These are phyloP conservation scores for Lanistes nyassanus DNA, from an alignment of 1,140 invertebrate species.

Conservation along the genomic window DNA sequence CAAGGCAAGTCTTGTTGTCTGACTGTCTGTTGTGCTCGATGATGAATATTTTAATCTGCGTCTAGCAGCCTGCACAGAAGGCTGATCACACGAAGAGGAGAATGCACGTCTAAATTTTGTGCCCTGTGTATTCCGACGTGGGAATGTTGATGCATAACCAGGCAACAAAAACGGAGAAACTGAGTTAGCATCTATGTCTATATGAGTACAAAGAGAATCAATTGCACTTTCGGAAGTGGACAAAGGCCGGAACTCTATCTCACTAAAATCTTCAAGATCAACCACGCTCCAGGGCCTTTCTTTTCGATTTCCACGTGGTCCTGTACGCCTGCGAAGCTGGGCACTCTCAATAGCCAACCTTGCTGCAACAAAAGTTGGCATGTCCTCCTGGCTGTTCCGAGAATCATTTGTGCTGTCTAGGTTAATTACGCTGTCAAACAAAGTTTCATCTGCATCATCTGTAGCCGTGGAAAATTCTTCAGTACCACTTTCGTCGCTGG, in stretches of 20 bases:
- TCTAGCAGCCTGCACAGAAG: slow-evolving; percentile 36
- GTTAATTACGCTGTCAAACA: slow-evolving; percentile 46
- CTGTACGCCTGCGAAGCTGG: slow-evolving; percentile 36
- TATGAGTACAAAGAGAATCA: slow-evolving; percentile 32
- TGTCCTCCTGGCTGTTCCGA: slow-evolving; percentile 26
- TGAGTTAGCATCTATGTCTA: slow-evolving; percentile 38
- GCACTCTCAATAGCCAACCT: slow-evolving; percentile 32
- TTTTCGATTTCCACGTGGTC: slow-evolving; percentile 33
- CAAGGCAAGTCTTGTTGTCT: slow-evolving; percentile 27
- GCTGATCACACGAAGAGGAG: slow-evolving; percentile 28
- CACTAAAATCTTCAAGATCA: slow-evolving; percentile 78
- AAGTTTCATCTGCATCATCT: slow-evolving; percentile 46
- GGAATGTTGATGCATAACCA: slow-evolving; percentile 44
- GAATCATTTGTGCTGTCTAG: slow-evolving; percentile 44
- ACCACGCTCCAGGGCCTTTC: slow-evolving; percentile 86
- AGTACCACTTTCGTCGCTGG: slow-evolving; percentile 67
- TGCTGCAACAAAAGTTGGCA: not conserved
- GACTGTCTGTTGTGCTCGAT: slow-evolving; percentile 35
- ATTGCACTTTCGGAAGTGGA: slow-evolving; percentile 89
- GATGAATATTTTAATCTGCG: slow-evolving; percentile 45
- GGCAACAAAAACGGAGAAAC: slow-evolving; percentile 22
- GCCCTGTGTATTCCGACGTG: slow-evolving; percentile 30
- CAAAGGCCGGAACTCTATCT: slow-evolving; percentile 69
- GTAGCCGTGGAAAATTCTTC: slow-evolving; percentile 49
- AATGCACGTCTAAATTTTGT: slow-evolving; percentile 31